These are phyloP conservation scores for Choreutis nemorana DNA, from an alignment of 2,888 invertebrate species.

Conservation along the genomic window DNA sequence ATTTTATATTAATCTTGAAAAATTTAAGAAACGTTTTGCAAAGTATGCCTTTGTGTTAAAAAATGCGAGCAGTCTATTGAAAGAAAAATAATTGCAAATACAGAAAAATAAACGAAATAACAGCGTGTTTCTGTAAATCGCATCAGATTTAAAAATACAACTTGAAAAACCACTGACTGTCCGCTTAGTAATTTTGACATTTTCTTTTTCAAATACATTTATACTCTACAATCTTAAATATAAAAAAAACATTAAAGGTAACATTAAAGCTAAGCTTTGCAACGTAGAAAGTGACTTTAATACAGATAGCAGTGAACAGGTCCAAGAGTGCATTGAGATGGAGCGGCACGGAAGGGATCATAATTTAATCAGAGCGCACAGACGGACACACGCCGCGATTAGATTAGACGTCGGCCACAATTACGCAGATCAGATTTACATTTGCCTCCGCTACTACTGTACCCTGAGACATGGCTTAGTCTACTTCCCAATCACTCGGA, in stretches of 20 bases:
- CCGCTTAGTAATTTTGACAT: too few relatives aligned
- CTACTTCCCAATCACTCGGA: conserved; percentile 4
- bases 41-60: conserved; percentile 32
- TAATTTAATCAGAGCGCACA: conserved; percentile 54
- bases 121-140: too few relatives aligned
- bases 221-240: too few relatives aligned
- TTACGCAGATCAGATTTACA: conserved; percentile 62
- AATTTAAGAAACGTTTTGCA: conserved; percentile 45
- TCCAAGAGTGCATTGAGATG: conserved; percentile 8
- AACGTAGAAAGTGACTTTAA: too few relatives aligned
- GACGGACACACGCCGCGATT: conserved; percentile 53
- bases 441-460: conserved; percentile 18
- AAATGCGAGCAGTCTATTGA: too few relatives aligned
- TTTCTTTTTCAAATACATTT: too few relatives aligned
- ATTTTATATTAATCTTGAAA: conserved; percentile 57
- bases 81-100: too few relatives aligned
- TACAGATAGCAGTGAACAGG: neutral
- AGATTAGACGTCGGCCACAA: conserved; percentile 62
- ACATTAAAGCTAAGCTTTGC: too few relatives aligned
- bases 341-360: conserved; percentile 20
- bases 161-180: too few relatives aligned
- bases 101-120: too few relatives aligned
- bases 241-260: too few relatives aligned
- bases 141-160: too few relatives aligned
- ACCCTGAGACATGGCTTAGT: neutral